Conservation (phyloP, 30 jellyfish, hydroid and myxozoan species). For the Catostylus mosaicus region DNA sequence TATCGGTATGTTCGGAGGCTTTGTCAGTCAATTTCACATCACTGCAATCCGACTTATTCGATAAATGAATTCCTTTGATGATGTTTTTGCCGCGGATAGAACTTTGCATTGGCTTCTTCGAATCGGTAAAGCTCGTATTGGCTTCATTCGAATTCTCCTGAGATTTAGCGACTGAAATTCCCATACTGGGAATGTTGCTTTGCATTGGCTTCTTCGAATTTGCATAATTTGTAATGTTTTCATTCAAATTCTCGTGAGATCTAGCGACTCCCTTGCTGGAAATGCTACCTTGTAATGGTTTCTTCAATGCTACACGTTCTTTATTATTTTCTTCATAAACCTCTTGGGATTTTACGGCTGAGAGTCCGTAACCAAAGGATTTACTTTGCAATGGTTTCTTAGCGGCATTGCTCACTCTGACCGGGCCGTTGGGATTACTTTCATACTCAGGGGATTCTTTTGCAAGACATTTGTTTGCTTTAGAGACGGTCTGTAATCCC, state of each 20-base stretch:
- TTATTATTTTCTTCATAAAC: no score
- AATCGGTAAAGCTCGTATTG: neutral
- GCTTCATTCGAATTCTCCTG: conserved; percentile 23
- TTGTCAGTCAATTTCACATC: neutral
- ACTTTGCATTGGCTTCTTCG: conserved; percentile 38
- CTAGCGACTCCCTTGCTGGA: no score
- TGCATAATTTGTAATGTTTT: neutral
- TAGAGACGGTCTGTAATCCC: neutral
- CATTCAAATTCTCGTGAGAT: neutral
- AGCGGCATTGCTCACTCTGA: no score
- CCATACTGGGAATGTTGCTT: neutral
- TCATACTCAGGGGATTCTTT: neutral
- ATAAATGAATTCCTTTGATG: neutral
- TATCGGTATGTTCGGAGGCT: neutral
- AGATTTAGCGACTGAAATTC: conserved; percentile 7
- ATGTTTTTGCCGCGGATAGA: neutral
- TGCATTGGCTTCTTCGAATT: conserved; percentile 16
- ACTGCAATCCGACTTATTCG: neutral
- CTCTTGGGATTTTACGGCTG: no score
- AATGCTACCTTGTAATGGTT: no score
- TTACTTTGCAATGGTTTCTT: no score
- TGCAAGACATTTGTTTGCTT: neutral
- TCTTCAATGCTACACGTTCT: no score
- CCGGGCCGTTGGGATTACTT: neutral
- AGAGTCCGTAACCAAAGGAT: no score